phyloP scores from a whole-genome alignment of 2,888 invertebrate species.

The Theodoxus fluviatilis region DNA sequence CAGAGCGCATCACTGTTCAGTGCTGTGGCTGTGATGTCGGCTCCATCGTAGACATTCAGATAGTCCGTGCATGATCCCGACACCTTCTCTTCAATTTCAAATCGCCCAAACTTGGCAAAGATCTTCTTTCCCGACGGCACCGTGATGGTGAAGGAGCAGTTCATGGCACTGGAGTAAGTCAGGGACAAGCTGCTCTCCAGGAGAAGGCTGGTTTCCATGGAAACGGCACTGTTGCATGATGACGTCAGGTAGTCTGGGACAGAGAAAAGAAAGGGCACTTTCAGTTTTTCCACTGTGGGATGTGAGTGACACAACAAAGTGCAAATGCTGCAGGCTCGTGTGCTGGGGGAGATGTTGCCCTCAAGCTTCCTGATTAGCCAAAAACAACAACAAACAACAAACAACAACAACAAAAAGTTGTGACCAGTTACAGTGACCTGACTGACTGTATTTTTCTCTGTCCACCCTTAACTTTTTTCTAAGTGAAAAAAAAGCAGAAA shows the following conservation, averaged over 20 bases:
- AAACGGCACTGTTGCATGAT: conserved; percentile 11
- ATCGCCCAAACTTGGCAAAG: conserved; percentile 25
- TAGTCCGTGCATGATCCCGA: conserved; percentile 32
- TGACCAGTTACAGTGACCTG: no score
- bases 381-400: no score
- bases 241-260: not conserved
- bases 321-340: no score
- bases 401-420: no score
- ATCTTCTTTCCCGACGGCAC: conserved; percentile 23
- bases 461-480: no score
- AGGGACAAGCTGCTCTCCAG: conserved; percentile 31
- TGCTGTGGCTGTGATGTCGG: conserved; percentile 13
- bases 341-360: no score
- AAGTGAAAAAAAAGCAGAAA: no score
- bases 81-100: conserved; percentile 31
- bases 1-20: conserved; percentile 29
- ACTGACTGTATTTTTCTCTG: no score
- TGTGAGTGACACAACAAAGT: no score
- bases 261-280: not conserved
- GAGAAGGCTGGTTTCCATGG: conserved; percentile 25
- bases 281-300: no score
- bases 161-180: conserved; percentile 28
- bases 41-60: conserved; percentile 32
- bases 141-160: conserved; percentile 30
- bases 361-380: no score